phyloP scores from a whole-genome alignment of 2,797 vertebrate species.

The Euphonia xanthogaster region DNA sequence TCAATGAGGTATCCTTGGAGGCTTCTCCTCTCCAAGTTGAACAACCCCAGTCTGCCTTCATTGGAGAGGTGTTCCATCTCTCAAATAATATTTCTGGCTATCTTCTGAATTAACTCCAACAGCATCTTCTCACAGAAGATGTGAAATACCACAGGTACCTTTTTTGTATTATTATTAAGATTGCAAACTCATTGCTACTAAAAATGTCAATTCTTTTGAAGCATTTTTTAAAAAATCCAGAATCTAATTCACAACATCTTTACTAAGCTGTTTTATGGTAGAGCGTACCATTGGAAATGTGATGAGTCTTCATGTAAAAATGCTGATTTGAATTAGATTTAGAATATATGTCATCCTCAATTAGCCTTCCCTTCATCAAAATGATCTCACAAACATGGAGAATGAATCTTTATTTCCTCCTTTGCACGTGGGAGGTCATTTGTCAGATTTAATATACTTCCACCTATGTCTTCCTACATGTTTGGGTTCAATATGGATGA shows the following conservation, averaged over 20 bases:
- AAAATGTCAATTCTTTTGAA: conserved; percentile 76
- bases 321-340: conserved; percentile 84
- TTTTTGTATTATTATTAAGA: conserved; percentile 59
- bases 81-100: background rate
- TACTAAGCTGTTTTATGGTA: conserved; percentile 77
- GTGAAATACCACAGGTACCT: conserved; percentile 48
- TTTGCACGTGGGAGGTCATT: conserved; percentile 84
- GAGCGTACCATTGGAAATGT: conserved; percentile 73
- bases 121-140: conserved; percentile 9
- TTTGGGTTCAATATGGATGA: conserved; percentile 76
- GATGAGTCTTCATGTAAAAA: conserved; percentile 84
- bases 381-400: conserved; percentile 80
- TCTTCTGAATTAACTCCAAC: background rate
- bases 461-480: conserved; percentile 78
- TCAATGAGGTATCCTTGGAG: rapidly evolving
- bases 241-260: conserved; percentile 77
- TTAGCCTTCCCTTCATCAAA: conserved; percentile 82
- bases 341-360: conserved; percentile 81
- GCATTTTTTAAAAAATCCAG: conserved; percentile 61
- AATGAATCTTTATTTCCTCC: conserved; percentile 85
- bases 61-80: background rate
- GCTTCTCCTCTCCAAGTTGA: background rate
- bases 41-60: background rate
- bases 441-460: conserved; percentile 83
- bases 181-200: conserved; percentile 70